phyloP scores from a whole-genome alignment of 92 coral and sea anemone species.

The Blastomussa wellsi region DNA sequence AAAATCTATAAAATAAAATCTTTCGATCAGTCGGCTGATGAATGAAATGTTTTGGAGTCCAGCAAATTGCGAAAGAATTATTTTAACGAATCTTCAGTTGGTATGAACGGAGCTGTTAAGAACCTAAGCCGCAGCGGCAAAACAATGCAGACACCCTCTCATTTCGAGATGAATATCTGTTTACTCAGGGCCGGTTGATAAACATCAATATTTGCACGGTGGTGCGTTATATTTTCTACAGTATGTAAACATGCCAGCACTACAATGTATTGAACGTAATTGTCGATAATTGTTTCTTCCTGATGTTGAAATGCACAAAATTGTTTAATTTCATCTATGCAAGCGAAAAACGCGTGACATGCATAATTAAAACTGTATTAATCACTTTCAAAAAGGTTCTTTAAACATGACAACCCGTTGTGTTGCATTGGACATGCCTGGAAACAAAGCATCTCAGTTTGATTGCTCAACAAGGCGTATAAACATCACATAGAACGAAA shows the following conservation, averaged over 20 bases:
- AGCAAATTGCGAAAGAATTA: not conserved
- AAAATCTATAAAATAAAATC: too few species aligned
- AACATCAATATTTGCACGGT: constrained; percentile 19
- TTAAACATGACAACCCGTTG: not conserved
- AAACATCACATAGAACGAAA: not conserved
- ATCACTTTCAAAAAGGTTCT: constrained; percentile 15
- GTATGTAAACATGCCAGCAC: not conserved
- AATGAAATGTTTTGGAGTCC: too few species aligned
- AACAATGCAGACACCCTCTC: not conserved
- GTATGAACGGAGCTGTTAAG: not conserved
- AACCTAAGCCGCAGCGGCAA: not conserved
- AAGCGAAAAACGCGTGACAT: not conserved
- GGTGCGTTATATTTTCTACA: not conserved
- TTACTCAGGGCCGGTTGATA: not conserved
- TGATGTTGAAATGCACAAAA: not conserved
- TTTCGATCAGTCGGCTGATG: too few species aligned
- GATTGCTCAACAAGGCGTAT: constrained; percentile 24
- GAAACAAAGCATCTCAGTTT: constrained; percentile 4
- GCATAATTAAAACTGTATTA: not conserved
- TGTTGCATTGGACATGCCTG: not conserved
- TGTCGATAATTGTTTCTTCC: not conserved
- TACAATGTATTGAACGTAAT: not conserved
- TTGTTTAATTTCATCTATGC: not conserved
- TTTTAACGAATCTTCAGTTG: not conserved
- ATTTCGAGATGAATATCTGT: not conserved